These are phyloP conservation scores for Oryzaephilus surinamensis DNA, from an alignment of 1,140 invertebrate species.

Conservation along the genomic window DNA sequence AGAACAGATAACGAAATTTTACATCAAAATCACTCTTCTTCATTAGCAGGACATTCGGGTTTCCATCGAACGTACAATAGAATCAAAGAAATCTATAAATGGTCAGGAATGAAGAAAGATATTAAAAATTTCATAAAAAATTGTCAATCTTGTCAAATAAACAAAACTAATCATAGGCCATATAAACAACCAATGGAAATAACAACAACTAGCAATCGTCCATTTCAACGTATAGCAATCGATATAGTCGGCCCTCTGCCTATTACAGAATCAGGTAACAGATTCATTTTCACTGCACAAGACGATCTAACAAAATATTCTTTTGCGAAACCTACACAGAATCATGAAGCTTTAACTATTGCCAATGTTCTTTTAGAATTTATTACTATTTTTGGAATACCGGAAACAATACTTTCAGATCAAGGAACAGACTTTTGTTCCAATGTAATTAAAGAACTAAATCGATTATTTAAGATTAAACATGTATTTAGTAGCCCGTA, in stretches of 20 bases:
- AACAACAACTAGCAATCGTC: conserved; percentile 17
- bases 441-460: conserved; percentile 25
- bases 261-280: conserved; percentile 8
- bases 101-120: conserved; percentile 22
- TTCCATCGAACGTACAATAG: conserved; percentile 17
- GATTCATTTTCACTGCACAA: conserved; percentile 23
- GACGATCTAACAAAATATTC: conserved; percentile 27
- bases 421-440: conserved; percentile 29
- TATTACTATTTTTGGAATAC: conserved; percentile 23
- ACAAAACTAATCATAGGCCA: conserved; percentile 21
- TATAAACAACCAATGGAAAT: conserved; percentile 24
- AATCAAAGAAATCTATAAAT: conserved; percentile 24
- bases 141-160: conserved; percentile 23
- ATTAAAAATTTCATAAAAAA: conserved; percentile 24
- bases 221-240: conserved; percentile 20
- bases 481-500: conserved; percentile 17
- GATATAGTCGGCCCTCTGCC: conserved; percentile 26
- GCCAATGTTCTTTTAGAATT: conserved; percentile 24
- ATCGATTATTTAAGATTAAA: conserved; percentile 25
- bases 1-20: too few species aligned
- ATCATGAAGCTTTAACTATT: conserved; percentile 28
- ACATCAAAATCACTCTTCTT: too few species aligned
- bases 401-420: conserved; percentile 21
- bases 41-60: too few species aligned
- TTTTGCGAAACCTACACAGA: conserved; percentile 16